Percentiles rank a stretch among this genome's conserved stretches.
Conservation (phyloP, 2,797 vertebrate genomes). For the Megalops cyprinoides region DNA sequence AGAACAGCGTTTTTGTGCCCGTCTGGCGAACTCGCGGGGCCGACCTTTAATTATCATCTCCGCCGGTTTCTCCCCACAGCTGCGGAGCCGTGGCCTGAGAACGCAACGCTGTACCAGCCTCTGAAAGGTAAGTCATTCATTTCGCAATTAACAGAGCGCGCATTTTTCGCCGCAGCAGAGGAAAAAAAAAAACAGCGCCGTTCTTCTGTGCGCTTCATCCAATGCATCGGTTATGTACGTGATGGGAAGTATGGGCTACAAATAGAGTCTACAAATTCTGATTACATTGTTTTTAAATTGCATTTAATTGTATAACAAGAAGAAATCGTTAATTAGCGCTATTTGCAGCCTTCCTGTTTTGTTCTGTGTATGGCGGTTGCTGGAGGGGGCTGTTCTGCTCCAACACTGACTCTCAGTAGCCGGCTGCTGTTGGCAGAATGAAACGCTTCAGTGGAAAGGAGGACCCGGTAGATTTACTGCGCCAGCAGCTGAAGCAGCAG, state of each 20-base stretch:
- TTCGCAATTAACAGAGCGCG: not conserved
- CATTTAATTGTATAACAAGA: constrained; percentile 47
- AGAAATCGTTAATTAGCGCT: constrained; percentile 6
- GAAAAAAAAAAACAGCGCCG: not conserved
- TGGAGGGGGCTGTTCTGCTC: constrained; percentile 61
- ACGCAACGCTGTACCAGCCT: constrained; percentile 90
- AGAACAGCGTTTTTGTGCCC: constrained; percentile 38
- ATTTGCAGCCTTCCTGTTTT: constrained; percentile 37
- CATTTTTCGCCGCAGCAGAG: constrained; percentile 54
- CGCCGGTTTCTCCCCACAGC: constrained; percentile 54
- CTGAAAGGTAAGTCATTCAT: constrained; percentile 79
- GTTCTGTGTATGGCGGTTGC: not conserved
- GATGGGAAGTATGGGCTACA: constrained; percentile 34
- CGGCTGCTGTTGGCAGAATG: constrained; percentile 76
- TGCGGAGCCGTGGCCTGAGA: constrained; percentile 92
- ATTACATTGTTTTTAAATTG: constrained; percentile 29
- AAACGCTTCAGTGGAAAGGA: constrained; percentile 78
- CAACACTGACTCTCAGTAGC: constrained; percentile 82
- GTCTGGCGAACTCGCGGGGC: not conserved
- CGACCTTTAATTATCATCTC: constrained; percentile 22
- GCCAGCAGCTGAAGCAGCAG: constrained; percentile 80
- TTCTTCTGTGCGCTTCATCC: not conserved
- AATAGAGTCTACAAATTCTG: not conserved
- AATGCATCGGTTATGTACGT: constrained; percentile 67
- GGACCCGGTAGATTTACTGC: constrained; percentile 82